A percentile compares a stretch with the other conserved stretches of the same genome.
Evolutionary conservation across 2,888 invertebrate genomes (phyloP).

Genomic region (Steinernema carpocapsae): DNA sequence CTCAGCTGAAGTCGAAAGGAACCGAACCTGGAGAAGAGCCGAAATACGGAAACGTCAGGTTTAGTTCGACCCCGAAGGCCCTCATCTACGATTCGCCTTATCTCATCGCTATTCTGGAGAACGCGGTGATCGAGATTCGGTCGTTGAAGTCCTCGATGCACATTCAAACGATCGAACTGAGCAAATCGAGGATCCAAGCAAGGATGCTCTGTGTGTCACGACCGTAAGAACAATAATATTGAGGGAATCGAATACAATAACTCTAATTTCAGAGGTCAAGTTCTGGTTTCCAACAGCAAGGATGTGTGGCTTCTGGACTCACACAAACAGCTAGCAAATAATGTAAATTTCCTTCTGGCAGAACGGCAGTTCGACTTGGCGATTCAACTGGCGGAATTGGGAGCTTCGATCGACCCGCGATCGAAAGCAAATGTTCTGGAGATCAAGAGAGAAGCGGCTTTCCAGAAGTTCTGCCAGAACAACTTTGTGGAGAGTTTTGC

Average conservation of each 20-base stretch:
- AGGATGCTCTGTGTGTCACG: conserved; percentile 37
- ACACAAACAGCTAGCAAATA: conserved; percentile 79
- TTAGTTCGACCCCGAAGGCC: conserved; percentile 39
- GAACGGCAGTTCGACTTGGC: conserved; percentile 93
- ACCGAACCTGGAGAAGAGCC: no score
- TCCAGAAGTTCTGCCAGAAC: conserved; percentile 87
- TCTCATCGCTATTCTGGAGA: conserved; percentile 82
- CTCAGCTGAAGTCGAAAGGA: background rate
- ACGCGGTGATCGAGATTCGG: conserved; percentile 81
- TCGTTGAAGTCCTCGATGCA: conserved; percentile 81
- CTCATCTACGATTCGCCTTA: conserved; percentile 91
- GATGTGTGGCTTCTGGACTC: conserved; percentile 80
- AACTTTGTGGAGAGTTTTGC: conserved; percentile 88
- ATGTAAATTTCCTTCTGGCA: conserved; percentile 82
- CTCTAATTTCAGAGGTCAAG: conserved; percentile 53
- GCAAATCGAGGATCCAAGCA: conserved; percentile 60
- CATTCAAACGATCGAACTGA: conserved; percentile 81
- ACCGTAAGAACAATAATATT: conserved; percentile 35
- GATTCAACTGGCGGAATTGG: conserved; percentile 54
- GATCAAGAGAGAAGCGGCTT: conserved; percentile 87
- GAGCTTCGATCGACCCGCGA: conserved; percentile 51
- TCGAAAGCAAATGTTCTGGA: conserved; percentile 68
- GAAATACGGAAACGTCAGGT: conserved; percentile 24
- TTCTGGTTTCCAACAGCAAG: conserved; percentile 51
- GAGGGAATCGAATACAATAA: background rate